These are phyloP conservation scores for Apistogramma diplotaenia DNA, from an alignment of 2,113 vertebrate species.

Conservation along the genomic window DNA sequence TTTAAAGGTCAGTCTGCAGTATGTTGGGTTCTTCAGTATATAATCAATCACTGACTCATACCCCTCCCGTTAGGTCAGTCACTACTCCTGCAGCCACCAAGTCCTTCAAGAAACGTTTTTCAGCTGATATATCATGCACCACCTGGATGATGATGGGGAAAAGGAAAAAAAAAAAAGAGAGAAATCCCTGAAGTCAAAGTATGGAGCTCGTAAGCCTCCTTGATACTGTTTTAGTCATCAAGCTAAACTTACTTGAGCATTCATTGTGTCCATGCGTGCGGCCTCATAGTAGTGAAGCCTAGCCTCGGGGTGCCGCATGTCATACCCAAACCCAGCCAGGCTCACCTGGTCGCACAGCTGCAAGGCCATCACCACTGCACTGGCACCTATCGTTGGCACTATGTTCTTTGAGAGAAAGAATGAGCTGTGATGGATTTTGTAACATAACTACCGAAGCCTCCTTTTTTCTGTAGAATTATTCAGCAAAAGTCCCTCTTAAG, in stretches of 20 bases:
- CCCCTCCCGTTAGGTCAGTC: conserved; percentile 76
- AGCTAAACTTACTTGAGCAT: conserved; percentile 55
- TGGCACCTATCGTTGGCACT: conserved; percentile 75
- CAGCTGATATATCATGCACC: conserved; percentile 76
- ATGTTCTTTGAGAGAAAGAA: conserved; percentile 32
- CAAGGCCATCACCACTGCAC: conserved; percentile 76
- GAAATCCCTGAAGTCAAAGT: not conserved
- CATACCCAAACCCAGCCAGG: conserved; percentile 80
- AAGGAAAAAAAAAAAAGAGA: not conserved
- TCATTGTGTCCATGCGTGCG: conserved; percentile 73
- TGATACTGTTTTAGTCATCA: not conserved
- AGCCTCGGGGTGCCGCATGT: conserved; percentile 72
- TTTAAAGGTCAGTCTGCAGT: conserved; percentile 32
- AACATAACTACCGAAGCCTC: not conserved
- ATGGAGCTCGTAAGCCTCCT: not conserved
- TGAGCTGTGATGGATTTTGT: not conserved
- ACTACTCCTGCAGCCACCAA: conserved; percentile 72
- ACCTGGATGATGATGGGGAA: conserved; percentile 55
- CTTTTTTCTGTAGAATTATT: not conserved
- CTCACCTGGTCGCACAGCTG: conserved; percentile 82
- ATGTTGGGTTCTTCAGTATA: not conserved
- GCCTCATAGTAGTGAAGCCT: conserved; percentile 79
- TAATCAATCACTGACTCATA: conserved; percentile 49
- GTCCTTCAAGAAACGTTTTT: conserved; percentile 76
- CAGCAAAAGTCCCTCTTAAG: not conserved